A percentile compares a stretch with the other conserved stretches of the same genome.
phyloP scores from a whole-genome alignment of 2,888 invertebrate species.

The Cataglyphis altisquamis region DNA sequence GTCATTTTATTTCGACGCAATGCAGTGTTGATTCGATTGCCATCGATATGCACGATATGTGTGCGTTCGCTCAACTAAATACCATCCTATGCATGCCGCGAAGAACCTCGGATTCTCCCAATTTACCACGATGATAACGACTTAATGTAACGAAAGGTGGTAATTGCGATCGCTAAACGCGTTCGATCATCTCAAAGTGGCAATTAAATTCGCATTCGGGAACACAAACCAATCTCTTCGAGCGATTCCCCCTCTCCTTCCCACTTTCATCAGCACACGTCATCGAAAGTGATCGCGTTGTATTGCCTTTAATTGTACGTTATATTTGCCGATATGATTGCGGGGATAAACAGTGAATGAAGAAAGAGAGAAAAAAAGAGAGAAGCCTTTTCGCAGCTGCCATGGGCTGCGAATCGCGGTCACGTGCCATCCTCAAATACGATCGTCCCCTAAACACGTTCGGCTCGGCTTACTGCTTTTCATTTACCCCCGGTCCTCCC shows the following conservation, averaged over 20 bases:
- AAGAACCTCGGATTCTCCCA: background rate
- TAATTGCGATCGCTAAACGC: background rate
- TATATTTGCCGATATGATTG: conserved; percentile 76
- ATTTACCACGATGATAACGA: background rate
- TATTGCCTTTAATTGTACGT: conserved; percentile 77
- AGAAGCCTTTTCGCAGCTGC: conserved; percentile 79
- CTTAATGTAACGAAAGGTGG: background rate
- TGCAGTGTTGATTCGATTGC: conserved; percentile 56
- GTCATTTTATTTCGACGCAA: conserved; percentile 57
- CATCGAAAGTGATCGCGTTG: conserved; percentile 71
- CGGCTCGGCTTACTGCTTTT: conserved; percentile 80
- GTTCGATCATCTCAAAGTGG: conserved; percentile 19
- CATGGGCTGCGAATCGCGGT: conserved; percentile 69
- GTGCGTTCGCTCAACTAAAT: conserved; percentile 17
- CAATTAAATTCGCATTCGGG: conserved; percentile 39
- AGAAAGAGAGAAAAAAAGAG: conserved; percentile 53
- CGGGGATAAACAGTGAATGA: conserved; percentile 71
- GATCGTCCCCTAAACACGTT: conserved; percentile 74
- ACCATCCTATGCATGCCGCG: background rate
- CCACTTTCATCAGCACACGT: conserved; percentile 71
- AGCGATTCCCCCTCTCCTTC: background rate
- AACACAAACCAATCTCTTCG: conserved; percentile 24
- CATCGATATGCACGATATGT: conserved; percentile 7
- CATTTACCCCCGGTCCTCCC: conserved; percentile 73
- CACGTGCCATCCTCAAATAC: conserved; percentile 81